Conservation (phyloP, 2,113 vertebrate species). For the Myanophis thanlyinensis region DNA sequence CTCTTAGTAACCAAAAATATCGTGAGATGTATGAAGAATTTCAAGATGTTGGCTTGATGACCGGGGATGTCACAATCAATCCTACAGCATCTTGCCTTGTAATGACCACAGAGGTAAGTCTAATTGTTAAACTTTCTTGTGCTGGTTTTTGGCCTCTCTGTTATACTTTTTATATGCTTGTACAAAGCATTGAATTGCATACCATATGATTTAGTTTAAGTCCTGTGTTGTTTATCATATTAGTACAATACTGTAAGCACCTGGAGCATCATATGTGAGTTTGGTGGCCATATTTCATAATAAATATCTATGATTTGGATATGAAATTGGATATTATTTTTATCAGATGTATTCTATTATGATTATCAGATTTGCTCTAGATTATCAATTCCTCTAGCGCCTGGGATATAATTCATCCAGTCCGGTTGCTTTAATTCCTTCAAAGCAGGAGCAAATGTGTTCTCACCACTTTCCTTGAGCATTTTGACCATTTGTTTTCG, state of each 20-base stretch:
- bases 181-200: background rate
- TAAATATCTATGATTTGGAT: background rate
- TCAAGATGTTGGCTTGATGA: constrained; percentile 97
- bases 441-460: background rate
- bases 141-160: background rate
- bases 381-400: background rate
- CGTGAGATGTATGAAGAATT: constrained; percentile 99
- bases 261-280: background rate
- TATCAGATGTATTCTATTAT: background rate
- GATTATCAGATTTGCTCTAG: background rate
- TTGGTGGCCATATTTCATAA: background rate
- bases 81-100: constrained; percentile 96
- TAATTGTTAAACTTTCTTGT: background rate
- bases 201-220: background rate
- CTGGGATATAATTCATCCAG: background rate
- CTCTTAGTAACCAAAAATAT: constrained; percentile 97
- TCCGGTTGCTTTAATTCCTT: background rate
- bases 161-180: fast-evolving
- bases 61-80: constrained; percentile 98
- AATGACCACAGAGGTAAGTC: constrained; percentile 95
- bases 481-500: background rate
- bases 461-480: background rate
- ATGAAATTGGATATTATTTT: background rate
- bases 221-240: background rate
- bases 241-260: background rate